Percentiles rank a stretch among this genome's conserved stretches.
Evolutionary conservation across 2,797 vertebrate species (phyloP).

Genomic region (Lerista edwardsae): DNA sequence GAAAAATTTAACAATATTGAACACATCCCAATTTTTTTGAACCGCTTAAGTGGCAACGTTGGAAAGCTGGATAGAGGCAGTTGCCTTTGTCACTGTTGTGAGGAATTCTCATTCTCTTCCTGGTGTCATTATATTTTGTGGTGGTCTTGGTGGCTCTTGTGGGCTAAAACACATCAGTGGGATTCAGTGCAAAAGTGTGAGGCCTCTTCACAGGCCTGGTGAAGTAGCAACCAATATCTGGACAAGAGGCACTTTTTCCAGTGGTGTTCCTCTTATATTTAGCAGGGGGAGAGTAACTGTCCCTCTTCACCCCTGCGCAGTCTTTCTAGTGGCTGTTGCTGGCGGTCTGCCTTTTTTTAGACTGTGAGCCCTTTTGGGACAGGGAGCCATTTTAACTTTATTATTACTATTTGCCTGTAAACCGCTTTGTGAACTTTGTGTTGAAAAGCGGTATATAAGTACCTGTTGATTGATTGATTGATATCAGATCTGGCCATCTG

Average conservation of each 20-base stretch:
- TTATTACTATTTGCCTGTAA: no score
- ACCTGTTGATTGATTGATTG: no score
- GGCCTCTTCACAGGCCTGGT: not conserved
- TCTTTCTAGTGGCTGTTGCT: no score
- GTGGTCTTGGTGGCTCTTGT: not conserved
- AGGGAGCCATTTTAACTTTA: no score
- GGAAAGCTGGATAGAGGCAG: not conserved
- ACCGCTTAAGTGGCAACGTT: not conserved
- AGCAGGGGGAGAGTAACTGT: no score
- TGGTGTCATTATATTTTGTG: not conserved
- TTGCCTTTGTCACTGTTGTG: not conserved
- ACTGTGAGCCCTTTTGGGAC: no score
- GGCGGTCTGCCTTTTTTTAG: no score
- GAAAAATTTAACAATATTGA: slow-evolving; percentile 5
- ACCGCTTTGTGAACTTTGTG: no score
- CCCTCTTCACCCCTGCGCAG: no score
- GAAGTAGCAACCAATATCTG: not conserved
- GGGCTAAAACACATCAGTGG: not conserved
- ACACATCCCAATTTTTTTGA: not conserved
- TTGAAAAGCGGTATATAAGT: no score
- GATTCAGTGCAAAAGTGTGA: not conserved
- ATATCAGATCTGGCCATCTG: not conserved
- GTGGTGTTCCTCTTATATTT: no score
- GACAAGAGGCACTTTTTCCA: no score
- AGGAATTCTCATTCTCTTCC: not conserved